phyloP scores from a whole-genome alignment of 2,113 vertebrate genomes.

The Heloderma charlesbogerti region DNA sequence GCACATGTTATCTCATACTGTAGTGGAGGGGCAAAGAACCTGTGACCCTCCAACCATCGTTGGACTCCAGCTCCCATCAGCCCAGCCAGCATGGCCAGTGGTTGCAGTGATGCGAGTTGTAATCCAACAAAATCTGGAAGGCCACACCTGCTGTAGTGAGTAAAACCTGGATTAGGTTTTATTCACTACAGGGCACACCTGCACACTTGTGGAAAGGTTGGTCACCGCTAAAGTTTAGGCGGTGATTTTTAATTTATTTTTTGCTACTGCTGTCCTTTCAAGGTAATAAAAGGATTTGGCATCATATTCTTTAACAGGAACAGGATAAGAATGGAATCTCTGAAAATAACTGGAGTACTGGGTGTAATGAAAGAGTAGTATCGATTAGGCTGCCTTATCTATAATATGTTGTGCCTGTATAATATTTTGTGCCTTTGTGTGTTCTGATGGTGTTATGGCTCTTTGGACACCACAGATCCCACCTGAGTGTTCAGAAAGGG shows the following conservation, averaged over 20 bases:
- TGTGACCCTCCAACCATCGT: not conserved
- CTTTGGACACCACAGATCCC: not conserved
- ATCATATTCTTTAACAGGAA: not conserved
- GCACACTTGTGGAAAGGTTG: not conserved
- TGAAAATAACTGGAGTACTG: not conserved
- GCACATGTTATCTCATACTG: not conserved
- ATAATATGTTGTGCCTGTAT: not conserved
- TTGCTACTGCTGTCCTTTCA: not conserved
- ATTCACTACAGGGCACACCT: no score
- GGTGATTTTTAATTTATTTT: no score
- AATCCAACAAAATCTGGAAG: not conserved
- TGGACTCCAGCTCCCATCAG: not conserved
- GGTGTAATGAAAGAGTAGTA: not conserved
- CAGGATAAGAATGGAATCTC: not conserved
- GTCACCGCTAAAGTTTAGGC: no score
- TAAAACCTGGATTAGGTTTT: not conserved
- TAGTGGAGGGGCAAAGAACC: not conserved
- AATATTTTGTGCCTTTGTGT: not conserved
- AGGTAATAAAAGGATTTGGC: not conserved
- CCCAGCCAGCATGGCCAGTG: not conserved
- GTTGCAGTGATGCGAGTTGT: not conserved
- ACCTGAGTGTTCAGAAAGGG: not conserved
- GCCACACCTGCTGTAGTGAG: not conserved
- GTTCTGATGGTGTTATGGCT: not conserved
- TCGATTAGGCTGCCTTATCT: not conserved